A percentile compares a stretch with the other conserved stretches of the same genome.
phyloP scores from a whole-genome alignment of 2,797 vertebrate genomes.

The Chiroxiphia lanceolata region DNA sequence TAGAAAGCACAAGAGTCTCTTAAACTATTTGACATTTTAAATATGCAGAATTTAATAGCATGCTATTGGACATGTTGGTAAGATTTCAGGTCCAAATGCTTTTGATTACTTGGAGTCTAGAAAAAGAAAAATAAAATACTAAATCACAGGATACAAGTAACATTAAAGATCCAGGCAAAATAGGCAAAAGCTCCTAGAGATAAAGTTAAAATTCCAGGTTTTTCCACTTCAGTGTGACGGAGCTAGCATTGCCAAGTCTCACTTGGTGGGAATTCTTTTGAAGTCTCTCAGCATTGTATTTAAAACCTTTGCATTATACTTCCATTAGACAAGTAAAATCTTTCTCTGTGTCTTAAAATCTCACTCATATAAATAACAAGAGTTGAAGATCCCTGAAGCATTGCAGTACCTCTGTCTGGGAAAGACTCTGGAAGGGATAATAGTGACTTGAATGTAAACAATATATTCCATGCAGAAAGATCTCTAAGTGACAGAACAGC shows the following conservation, averaged over 20 bases:
- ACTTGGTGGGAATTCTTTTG: background rate
- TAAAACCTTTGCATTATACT: background rate
- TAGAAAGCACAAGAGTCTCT: background rate
- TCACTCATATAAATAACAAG: constrained; percentile 16
- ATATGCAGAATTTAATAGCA: background rate
- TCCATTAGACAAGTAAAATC: constrained; percentile 10
- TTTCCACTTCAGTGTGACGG: background rate
- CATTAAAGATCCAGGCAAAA: background rate
- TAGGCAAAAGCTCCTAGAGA: background rate
- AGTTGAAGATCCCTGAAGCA: background rate
- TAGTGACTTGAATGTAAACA: background rate
- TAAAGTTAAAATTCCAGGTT: background rate
- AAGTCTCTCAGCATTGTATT: background rate
- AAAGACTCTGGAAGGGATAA: constrained; percentile 5
- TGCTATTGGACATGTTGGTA: background rate
- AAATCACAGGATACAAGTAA: background rate
- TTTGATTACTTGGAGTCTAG: background rate
- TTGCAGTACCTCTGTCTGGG: background rate
- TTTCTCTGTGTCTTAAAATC: background rate
- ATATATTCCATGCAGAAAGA: background rate
- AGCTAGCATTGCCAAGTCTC: background rate
- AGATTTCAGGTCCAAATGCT: background rate
- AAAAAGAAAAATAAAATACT: background rate
- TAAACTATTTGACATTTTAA: background rate
- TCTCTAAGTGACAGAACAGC: background rate